These are phyloP conservation scores for Anguilla megastoma DNA, from an alignment of 2,797 vertebrate genomes.

Conservation along the genomic window DNA sequence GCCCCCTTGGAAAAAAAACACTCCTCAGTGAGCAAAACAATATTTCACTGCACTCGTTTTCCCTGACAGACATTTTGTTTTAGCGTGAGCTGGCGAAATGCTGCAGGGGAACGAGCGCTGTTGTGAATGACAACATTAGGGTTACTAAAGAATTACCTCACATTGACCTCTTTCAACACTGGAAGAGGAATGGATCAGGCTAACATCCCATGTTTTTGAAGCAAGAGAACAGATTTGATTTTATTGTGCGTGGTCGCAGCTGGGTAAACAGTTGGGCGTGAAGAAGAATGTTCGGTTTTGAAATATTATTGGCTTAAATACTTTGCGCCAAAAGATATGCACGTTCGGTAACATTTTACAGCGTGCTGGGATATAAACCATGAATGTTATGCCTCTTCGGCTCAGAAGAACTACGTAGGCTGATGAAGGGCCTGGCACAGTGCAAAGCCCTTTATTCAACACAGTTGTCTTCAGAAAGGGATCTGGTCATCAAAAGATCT, in stretches of 20 bases:
- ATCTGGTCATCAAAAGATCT: slow-evolving; percentile 39
- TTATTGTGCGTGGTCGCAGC: not conserved
- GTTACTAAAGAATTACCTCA: slow-evolving; percentile 54
- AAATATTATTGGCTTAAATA: not conserved
- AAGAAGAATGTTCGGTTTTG: not conserved
- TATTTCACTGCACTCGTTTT: slow-evolving; percentile 60
- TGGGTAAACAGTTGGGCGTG: not conserved
- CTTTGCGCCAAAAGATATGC: slow-evolving; percentile 7
- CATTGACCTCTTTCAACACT: slow-evolving; percentile 58
- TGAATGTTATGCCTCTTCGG: not conserved
- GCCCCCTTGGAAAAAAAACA: slow-evolving; percentile 40
- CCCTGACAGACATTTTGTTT: slow-evolving; percentile 53
- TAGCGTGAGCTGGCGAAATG: slow-evolving; percentile 7
- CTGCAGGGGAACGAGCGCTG: slow-evolving; percentile 31
- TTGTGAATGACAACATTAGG: slow-evolving; percentile 48
- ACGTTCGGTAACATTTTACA: not conserved
- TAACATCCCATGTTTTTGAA: slow-evolving; percentile 42
- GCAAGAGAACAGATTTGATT: slow-evolving; percentile 36
- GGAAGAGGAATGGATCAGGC: slow-evolving; percentile 47
- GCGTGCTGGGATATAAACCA: not conserved
- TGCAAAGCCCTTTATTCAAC: not conserved
- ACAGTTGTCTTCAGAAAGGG: slow-evolving; percentile 22
- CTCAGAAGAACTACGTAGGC: not conserved
- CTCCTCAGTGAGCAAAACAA: slow-evolving; percentile 54
- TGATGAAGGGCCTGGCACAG: not conserved